Evolutionary conservation across 2,113 vertebrate species (phyloP).

Genomic region (Monarcha castaneiventris): DNA sequence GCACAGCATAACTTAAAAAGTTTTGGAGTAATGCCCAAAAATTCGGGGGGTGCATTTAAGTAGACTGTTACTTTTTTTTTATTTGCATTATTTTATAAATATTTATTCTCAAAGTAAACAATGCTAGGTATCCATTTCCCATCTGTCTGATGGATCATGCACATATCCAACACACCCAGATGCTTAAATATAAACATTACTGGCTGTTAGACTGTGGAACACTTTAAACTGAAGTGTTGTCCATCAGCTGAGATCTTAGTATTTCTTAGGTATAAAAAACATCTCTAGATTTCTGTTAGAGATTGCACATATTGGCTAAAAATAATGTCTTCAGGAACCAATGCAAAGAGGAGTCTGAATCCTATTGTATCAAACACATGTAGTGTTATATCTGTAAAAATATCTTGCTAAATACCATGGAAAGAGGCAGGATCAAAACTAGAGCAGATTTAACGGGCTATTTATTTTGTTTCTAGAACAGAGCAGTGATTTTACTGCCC

Average conservation of each 20-base stretch:
- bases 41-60: neutral
- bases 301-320: neutral
- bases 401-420: neutral
- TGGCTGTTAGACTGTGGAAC: neutral
- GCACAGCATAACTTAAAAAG: neutral
- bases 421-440: neutral
- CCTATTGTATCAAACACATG: neutral
- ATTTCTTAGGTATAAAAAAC: neutral
- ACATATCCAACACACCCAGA: neutral
- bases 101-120: neutral
- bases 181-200: neutral
- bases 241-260: neutral
- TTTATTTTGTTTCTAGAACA: neutral
- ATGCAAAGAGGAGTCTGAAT: neutral
- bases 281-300: neutral
- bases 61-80: neutral
- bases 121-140: neutral
- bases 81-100: neutral
- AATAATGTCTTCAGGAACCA: neutral
- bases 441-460: neutral
- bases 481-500: neutral
- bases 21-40: neutral
- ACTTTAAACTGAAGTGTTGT: neutral
- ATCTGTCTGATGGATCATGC: neutral
- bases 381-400: neutral